phyloP scores from a whole-genome alignment of 2,888 invertebrate genomes.

The Drosophila robusta region DNA sequence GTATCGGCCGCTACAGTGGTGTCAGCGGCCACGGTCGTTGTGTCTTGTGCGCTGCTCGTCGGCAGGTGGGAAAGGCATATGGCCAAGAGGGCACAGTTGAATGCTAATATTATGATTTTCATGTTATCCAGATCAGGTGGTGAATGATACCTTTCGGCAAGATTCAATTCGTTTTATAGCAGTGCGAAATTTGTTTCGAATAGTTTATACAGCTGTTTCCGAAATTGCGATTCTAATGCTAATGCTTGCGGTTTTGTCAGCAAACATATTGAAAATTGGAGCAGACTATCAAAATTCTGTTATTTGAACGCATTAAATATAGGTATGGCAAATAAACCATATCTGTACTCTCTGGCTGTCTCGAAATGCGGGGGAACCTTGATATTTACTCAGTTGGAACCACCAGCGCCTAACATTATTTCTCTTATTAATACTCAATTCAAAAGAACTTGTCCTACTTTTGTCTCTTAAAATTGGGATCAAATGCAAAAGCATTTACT shows the following conservation, averaged over 20 bases:
- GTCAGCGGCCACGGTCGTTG: conserved; percentile 7
- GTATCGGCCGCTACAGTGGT: not conserved
- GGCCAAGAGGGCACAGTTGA: conserved; percentile 24
- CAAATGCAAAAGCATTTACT: too few species aligned
- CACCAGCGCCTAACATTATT: too few species aligned
- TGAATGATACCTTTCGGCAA: conserved; percentile 11
- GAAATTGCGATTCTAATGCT: not conserved
- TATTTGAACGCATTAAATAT: too few species aligned
- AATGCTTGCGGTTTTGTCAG: not conserved
- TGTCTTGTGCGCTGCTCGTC: not conserved
- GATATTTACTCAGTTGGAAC: too few species aligned
- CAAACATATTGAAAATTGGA: too few species aligned
- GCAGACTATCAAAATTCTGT: too few species aligned
- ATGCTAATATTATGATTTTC: conserved; percentile 13
- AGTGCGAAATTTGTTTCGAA: not conserved
- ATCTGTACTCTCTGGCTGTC: too few species aligned
- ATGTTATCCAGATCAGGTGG: conserved; percentile 9
- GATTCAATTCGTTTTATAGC: conserved; percentile 10
- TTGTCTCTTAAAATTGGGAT: too few species aligned
- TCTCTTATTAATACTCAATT: too few species aligned
- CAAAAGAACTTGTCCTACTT: too few species aligned
- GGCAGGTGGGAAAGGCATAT: conserved; percentile 18
- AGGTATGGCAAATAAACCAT: too few species aligned
- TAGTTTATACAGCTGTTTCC: conserved; percentile 5
- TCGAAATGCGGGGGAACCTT: too few species aligned